Conservation (phyloP, 2,797 vertebrate genomes). For the Coranthus polyacanthus region DNA sequence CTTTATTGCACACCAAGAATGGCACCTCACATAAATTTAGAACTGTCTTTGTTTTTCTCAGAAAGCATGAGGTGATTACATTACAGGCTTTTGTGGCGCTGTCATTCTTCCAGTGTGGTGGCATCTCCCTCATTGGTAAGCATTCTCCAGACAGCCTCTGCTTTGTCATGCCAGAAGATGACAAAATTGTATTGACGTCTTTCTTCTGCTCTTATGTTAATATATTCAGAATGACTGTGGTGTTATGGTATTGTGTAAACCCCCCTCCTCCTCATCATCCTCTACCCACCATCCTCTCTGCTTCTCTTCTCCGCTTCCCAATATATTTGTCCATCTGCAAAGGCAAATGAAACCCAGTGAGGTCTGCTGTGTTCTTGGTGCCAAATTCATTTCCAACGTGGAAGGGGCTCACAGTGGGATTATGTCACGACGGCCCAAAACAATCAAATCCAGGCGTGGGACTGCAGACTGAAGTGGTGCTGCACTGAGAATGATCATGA, state of each 20-base stretch:
- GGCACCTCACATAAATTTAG: slow-evolving; percentile 42
- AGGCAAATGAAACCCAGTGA: slow-evolving; percentile 48
- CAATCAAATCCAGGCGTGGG: slow-evolving; percentile 61
- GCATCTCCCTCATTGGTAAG: slow-evolving; percentile 45
- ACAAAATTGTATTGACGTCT: slow-evolving; percentile 50
- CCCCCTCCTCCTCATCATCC: slow-evolving; percentile 7
- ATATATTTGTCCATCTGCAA: slow-evolving; percentile 66
- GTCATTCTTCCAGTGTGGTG: slow-evolving; percentile 55
- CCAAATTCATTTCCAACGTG: slow-evolving; percentile 61
- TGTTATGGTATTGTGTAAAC: slow-evolving; percentile 41
- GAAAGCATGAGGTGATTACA: slow-evolving; percentile 62
- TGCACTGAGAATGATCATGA: slow-evolving; percentile 62
- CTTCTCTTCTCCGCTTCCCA: slow-evolving; percentile 33
- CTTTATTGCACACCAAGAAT: slow-evolving; percentile 18
- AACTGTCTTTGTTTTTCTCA: slow-evolving; percentile 49
- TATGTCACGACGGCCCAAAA: slow-evolving; percentile 66
- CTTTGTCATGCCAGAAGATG: slow-evolving; percentile 60
- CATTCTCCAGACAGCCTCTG: slow-evolving; percentile 42
- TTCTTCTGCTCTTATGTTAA: slow-evolving; percentile 54
- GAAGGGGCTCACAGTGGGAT: slow-evolving; percentile 58
- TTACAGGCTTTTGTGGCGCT: slow-evolving; percentile 69
- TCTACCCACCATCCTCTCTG: slow-evolving; percentile 2
- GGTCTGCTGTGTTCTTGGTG: slow-evolving; percentile 54
- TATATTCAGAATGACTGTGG: slow-evolving; percentile 54
- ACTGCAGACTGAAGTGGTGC: slow-evolving; percentile 57